Conservation (phyloP, 1,140 invertebrate genomes). For the Diabrotica undecimpunctata region DNA sequence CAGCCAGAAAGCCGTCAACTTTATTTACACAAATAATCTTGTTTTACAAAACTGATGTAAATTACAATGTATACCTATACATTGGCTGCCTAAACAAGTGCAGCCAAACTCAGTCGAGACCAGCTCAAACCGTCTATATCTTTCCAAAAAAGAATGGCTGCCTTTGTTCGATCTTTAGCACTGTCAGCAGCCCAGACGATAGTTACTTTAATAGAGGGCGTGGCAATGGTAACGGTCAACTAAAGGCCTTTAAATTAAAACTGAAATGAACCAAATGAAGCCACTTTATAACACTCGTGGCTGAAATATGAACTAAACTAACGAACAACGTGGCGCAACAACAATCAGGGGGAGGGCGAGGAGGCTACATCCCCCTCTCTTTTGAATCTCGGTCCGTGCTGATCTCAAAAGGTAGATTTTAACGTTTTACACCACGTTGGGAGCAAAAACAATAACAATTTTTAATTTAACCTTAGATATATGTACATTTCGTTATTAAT, state of each 20-base stretch:
- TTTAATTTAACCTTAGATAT: conserved; percentile 21
- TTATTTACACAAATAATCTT: conserved; percentile 46
- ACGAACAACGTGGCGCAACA: conserved; percentile 26
- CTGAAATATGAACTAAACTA: conserved; percentile 18
- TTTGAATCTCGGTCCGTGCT: conserved; percentile 10
- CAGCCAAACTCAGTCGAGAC: conserved; percentile 34
- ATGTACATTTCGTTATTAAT: conserved; percentile 34
- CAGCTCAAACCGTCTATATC: conserved; percentile 33
- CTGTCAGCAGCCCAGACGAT: too few relatives aligned
- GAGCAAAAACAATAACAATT: conserved; percentile 17
- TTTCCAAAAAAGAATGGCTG: not conserved
- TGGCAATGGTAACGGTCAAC: too few relatives aligned
- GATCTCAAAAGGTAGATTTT: conserved; percentile 19
- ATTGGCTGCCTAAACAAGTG: conserved; percentile 33
- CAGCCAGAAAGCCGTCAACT: conserved; percentile 34
- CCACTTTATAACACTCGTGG: not conserved
- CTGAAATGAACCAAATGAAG: conserved; percentile 19
- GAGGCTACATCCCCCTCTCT: conserved; percentile 41
- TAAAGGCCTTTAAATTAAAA: not conserved
- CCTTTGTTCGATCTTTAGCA: not conserved
- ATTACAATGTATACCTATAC: conserved; percentile 38
- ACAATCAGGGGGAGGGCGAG: conserved; percentile 39
- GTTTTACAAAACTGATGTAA: conserved; percentile 45
- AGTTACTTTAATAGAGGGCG: too few relatives aligned
- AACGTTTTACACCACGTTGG: conserved; percentile 8